Percentiles rank a stretch among this genome's conserved stretches.
Evolutionary conservation across 2,113 vertebrate species (phyloP).

Genomic region (Ranitomeya imitator): DNA sequence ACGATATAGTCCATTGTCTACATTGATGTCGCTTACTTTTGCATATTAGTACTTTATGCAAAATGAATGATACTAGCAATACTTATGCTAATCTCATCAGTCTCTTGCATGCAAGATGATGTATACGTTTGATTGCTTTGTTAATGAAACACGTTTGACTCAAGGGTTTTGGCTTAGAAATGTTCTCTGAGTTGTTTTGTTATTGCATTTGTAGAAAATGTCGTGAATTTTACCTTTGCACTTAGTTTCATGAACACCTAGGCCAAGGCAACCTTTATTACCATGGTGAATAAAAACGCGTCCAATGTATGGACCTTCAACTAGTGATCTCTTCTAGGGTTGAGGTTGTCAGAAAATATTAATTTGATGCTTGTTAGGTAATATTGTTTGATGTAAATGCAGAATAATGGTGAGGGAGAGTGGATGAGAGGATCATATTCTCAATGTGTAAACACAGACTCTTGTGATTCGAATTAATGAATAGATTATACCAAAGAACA

Average conservation of each 20-base stretch:
- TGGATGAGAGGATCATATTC: background rate
- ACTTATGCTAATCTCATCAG: background rate
- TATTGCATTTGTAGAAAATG: conserved; percentile 13
- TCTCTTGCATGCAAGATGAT: background rate
- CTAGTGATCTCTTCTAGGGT: background rate
- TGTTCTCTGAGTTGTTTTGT: background rate
- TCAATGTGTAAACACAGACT: background rate
- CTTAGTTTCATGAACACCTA: background rate
- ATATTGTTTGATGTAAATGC: background rate
- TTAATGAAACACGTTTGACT: background rate
- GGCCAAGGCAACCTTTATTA: background rate
- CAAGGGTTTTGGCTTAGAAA: background rate
- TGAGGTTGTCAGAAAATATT: background rate
- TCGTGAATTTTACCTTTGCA: background rate
- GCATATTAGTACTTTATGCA: background rate
- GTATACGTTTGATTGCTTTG: background rate
- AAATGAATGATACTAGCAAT: background rate
- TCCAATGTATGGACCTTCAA: background rate
- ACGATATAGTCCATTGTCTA: background rate
- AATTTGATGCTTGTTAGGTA: background rate
- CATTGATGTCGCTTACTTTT: background rate
- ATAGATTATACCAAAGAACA: background rate
- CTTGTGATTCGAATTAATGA: background rate
- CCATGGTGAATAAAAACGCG: background rate
- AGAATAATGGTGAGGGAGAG: background rate